Evolutionary conservation across 2,797 vertebrate genomes (phyloP).

Genomic region (Astyanax mexicanus): DNA sequence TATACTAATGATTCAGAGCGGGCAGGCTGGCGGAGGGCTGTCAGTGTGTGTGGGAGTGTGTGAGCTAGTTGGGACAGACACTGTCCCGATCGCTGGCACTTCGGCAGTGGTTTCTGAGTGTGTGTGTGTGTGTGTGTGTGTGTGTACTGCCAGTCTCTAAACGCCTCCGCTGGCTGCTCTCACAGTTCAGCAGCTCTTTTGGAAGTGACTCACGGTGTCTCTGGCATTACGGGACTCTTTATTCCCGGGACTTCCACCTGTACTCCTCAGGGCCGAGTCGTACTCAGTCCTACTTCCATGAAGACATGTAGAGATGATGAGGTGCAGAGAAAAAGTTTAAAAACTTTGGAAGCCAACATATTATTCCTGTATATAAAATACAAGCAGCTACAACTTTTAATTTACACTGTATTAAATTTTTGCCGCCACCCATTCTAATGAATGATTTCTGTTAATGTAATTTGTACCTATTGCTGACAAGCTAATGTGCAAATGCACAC

Average conservation of each 20-base stretch:
- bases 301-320: not conserved
- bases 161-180: constrained; percentile 35
- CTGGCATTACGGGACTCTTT: constrained; percentile 8
- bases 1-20: constrained; percentile 26
- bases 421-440: no score
- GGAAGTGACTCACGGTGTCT: constrained; percentile 22
- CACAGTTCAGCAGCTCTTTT: constrained; percentile 36
- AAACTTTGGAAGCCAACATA: no score
- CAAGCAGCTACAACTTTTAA: no score
- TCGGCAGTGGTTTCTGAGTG: constrained; percentile 35
- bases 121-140: not conserved
- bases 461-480: no score
- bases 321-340: not conserved
- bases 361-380: not conserved
- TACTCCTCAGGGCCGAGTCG: not conserved
- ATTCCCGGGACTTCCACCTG: constrained; percentile 1
- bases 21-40: constrained; percentile 9
- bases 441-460: no score
- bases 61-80: constrained; percentile 23
- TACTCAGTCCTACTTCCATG: not conserved
- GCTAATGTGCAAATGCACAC: no score
- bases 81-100: constrained; percentile 55
- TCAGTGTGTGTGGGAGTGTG: constrained; percentile 18
- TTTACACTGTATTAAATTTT: no score
- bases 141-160: constrained; percentile 22